Conservation (phyloP, 1,140 invertebrate species). For the Drosophila pectinifera region DNA sequence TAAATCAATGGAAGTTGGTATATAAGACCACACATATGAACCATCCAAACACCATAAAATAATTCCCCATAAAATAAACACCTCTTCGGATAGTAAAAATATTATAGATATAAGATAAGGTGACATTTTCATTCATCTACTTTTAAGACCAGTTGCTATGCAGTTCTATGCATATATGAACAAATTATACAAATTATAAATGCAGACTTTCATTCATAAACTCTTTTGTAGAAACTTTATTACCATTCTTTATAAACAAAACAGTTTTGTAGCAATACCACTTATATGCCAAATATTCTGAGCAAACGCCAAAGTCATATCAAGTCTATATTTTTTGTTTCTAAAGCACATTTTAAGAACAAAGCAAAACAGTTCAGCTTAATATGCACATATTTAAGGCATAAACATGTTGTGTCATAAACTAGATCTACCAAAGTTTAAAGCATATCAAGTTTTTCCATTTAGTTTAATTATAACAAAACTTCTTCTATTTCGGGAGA, state of each 20-base stretch:
- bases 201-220: slow-evolving; percentile 6
- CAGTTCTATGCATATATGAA: background rate
- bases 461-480: background rate
- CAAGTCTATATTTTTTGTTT: background rate
- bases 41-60: background rate
- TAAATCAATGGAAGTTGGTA: slow-evolving; percentile 5
- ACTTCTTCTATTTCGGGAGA: background rate
- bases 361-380: slow-evolving; percentile 12
- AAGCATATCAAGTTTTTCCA: slow-evolving; percentile 4
- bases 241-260: background rate
- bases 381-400: slow-evolving; percentile 33
- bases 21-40: background rate
- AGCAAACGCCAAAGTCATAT: background rate
- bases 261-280: background rate
- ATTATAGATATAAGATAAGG: background rate
- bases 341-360: background rate
- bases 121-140: background rate
- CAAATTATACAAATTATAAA: background rate
- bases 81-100: background rate
- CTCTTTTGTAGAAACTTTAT: background rate
- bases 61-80: background rate
- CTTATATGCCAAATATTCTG: background rate
- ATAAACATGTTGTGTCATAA: slow-evolving; percentile 16
- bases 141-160: slow-evolving; percentile 4
- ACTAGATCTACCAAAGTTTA: slow-evolving; percentile 11